Evolutionary conservation across 2,888 invertebrate genomes (phyloP), one percentile per base, ranked within the genome.

Genomic region (Ptycholaimellus sp.): DNA sequence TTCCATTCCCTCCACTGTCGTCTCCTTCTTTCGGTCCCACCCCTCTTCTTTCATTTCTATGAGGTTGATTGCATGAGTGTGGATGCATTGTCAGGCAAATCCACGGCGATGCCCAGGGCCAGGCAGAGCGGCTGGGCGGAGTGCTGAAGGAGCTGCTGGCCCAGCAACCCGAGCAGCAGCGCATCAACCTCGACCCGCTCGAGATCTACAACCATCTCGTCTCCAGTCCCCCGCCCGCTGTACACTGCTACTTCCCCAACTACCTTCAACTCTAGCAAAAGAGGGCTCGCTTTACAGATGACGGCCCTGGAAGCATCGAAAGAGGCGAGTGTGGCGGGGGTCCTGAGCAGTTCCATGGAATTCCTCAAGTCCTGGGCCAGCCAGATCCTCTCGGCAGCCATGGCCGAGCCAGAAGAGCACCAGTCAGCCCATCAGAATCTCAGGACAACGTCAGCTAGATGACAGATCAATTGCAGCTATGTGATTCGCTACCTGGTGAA

Each of bases 141-240:
- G 64, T 74, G 1, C 71, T 76, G 31, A 69, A 70, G 40, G 70
- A 66, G 42, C 57, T 75, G 44, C 57, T 76, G 32, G 67, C 67
- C 37, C 72, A 74, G 50, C 71, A 65, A 52, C 66, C 65, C 30
- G 61, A 74, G 43, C 68, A 66, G n/a, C n/a, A n/a, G n/a, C n/a
- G n/a, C 42, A 73, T 76, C 46, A 75, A 74, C 57, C 74, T 74
- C 1, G 74, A 74, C 46, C 75, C 76, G 2, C 68, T 74, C 0
- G 75, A 75, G 51, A 73, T 76, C 48, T 76, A 76, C 56, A 74
- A 74, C 53, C 25, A 37, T 17, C n/a, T 23, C 2, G 32, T 37
- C 18, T 31, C 32, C n/a, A 29, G 29, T 5, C 19, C 28, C 16
- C 29, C 5, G n/a, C 29, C n/a, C 28, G 28, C n/a, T n/a, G n/a